phyloP scores from a whole-genome alignment of 2,797 vertebrate species.

The Phataginus tricuspis region DNA sequence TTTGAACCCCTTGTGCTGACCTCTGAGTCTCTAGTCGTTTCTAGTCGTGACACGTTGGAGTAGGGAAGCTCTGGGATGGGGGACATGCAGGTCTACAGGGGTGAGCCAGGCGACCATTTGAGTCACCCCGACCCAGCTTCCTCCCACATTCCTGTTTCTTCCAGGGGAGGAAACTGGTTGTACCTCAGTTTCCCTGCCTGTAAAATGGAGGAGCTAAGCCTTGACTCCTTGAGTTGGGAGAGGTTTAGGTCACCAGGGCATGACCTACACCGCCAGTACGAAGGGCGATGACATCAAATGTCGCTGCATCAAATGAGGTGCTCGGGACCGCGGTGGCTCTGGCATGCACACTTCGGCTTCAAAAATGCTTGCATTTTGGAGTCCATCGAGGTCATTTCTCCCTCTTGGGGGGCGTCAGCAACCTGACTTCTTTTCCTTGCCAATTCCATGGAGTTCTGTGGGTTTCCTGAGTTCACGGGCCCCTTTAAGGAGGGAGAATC shows the following conservation, averaged over 20 bases:
- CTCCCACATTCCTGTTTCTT: not conserved
- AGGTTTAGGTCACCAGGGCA: too few relatives aligned
- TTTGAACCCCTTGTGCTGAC: not conserved
- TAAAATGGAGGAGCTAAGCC: not conserved
- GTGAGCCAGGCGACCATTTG: not conserved
- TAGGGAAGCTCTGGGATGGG: not conserved
- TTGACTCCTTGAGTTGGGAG: not conserved
- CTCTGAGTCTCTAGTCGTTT: not conserved
- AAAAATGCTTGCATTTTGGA: rapidly evolving
- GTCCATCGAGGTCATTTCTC: rapidly evolving
- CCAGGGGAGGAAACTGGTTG: too few relatives aligned
- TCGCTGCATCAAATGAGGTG: too few relatives aligned
- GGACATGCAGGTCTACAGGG: not conserved
- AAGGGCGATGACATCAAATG: not conserved
- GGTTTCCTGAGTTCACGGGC: not conserved
- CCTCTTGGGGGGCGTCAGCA: too few relatives aligned
- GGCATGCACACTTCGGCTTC: rapidly evolving
- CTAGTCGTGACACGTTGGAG: not conserved
- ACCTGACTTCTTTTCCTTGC: not conserved
- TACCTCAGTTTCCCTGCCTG: not conserved
- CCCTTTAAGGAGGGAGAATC: too few relatives aligned
- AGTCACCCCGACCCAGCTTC: too few relatives aligned
- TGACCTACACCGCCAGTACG: too few relatives aligned
- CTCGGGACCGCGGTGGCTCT: rapidly evolving
- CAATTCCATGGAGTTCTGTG: rapidly evolving